Evolutionary conservation across 2,797 vertebrate genomes (phyloP).

Genomic region (Siniperca obscura): DNA sequence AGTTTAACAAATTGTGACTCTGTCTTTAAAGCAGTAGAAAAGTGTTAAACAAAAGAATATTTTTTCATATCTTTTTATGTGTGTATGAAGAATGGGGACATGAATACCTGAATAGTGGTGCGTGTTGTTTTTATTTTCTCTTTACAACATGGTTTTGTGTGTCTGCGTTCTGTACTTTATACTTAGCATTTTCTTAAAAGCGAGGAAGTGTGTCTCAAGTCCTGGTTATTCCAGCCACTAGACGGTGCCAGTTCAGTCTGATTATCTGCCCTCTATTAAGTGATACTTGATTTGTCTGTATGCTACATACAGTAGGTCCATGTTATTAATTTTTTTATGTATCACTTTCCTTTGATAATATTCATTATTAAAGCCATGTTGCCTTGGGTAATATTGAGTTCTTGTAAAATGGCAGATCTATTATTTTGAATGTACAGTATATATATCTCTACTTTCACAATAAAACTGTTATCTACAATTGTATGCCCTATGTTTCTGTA

Average conservation of each 20-base stretch:
- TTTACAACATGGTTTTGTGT: not conserved
- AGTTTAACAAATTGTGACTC: not conserved
- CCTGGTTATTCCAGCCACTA: constrained; percentile 6
- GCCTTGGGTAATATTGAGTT: constrained; percentile 19
- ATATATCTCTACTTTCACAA: constrained; percentile 27
- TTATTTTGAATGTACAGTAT: constrained; percentile 1
- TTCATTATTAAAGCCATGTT: not conserved
- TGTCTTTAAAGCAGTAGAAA: not conserved
- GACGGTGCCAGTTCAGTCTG: not conserved
- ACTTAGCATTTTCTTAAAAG: not conserved
- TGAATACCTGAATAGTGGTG: not conserved
- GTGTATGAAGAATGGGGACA: not conserved
- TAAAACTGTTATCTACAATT: constrained; percentile 43
- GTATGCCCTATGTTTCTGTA: not conserved
- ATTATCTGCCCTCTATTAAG: constrained; percentile 13
- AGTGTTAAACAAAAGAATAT: not conserved
- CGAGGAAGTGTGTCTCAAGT: not conserved
- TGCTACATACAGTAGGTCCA: not conserved
- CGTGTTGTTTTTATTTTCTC: not conserved
- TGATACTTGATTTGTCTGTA: constrained; percentile 13
- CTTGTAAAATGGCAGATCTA: constrained; percentile 16
- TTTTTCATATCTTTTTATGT: not conserved
- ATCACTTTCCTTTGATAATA: constrained; percentile 8
- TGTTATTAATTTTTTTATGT: not conserved
- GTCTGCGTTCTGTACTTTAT: not conserved